Conservation (phyloP, 2,113 vertebrate species). For the Callorhinus ursinus region DNA sequence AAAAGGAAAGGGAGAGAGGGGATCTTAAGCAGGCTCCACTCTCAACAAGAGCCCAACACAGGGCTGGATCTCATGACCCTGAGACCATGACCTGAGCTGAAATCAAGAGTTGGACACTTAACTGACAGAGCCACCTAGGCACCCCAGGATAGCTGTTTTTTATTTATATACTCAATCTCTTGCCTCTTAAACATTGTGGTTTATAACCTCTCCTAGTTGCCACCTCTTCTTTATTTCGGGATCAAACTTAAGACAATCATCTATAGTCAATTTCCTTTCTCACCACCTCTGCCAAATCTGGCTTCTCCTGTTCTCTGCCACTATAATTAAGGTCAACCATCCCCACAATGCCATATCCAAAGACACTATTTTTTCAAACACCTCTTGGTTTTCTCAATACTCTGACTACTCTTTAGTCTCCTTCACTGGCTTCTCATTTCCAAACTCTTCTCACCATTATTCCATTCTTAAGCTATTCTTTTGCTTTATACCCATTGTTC, state of each 20-base stretch:
- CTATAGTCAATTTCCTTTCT: conserved; percentile 21
- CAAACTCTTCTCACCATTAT: not conserved
- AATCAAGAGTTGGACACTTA: not conserved
- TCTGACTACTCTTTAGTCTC: not conserved
- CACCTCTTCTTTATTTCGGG: not conserved
- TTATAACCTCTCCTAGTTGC: not conserved
- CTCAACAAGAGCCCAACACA: not conserved
- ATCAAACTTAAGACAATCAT: conserved; percentile 56
- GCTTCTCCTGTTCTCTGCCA: conserved; percentile 1
- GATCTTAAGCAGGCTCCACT: not conserved
- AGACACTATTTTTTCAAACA: conserved; percentile 18
- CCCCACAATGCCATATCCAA: conserved; percentile 40
- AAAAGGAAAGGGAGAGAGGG: not conserved
- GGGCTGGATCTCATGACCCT: not conserved
- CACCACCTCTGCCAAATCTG: not conserved
- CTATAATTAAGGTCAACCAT: conserved; percentile 47
- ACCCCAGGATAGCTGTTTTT: not conserved
- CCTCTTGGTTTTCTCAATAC: conserved; percentile 17
- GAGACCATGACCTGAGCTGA: not conserved
- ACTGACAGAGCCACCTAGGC: not conserved
- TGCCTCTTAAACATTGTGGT: conserved; percentile 34
- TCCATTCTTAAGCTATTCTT: not conserved
- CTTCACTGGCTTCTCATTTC: not conserved
- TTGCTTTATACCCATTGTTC: not conserved
- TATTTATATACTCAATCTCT: not conserved